Evolutionary conservation across 2,113 vertebrate genomes (phyloP), one percentile per base, ranked within the genome.

Genomic region (Chaetodon auriga): DNA sequence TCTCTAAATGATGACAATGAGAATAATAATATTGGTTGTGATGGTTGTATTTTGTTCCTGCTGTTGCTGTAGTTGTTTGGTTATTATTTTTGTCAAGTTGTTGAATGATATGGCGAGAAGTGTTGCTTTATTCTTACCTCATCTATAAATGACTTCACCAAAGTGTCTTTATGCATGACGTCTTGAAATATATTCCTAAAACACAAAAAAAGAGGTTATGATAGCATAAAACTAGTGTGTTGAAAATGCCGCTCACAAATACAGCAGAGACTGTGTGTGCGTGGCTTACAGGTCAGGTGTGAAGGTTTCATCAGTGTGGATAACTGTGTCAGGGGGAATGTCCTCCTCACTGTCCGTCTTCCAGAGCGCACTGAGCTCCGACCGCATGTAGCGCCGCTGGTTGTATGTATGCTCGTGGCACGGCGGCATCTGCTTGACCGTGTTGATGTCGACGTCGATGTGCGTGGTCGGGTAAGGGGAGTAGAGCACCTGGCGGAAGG

Each of bases 361-460:
- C 97, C 98, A 99, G 45, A 99, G 96, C 0, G 96, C 94, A 16
- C 95, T 95, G 54, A 99, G 96, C 92, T 99, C 98, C 0, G 96
- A 96, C 0, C 96, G 95, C 97, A 99, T 98, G 71, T 99, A 99
- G 72, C 96, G 95, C 3, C 97, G 95, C 83, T 99, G 98, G 91
- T 97, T 97, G 87, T 97, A 99, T 16, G 95, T 97, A 90, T 99
- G 98, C 18, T 99, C 98, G 0, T 99, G 98, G 91, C 97, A 99
- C 0, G 98, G 98, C 0, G 98, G 97, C 98, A 99, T 99, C 95
- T 99, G 98, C 90, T 98, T 98, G 65, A 99, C 98, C 0, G 98
- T 97, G 80, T 99, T 98, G 90, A 99, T 96, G 91, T 99, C 98
- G 48, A 99, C 97, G 35, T 99, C 98, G 51, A 99, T 99, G 90